Conservation (phyloP, 2,888 invertebrate genomes). For the Trissolcus brochymenae region DNA sequence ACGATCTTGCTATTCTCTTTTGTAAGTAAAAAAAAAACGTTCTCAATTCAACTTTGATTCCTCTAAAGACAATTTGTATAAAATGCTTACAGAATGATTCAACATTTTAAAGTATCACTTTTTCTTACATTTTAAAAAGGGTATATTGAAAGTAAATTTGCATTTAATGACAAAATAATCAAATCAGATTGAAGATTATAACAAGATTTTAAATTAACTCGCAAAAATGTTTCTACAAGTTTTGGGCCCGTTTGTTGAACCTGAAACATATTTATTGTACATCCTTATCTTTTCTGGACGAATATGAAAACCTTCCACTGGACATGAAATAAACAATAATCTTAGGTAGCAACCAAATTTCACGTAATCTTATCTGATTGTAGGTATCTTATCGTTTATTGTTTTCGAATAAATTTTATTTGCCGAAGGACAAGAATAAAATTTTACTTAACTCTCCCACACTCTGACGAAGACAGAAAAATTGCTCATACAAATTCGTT, state of each 20-base stretch:
- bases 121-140: background rate
- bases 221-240: too few species aligned
- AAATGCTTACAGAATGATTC: too few species aligned
- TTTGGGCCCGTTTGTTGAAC: too few species aligned
- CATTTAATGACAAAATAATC: too few species aligned
- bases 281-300: background rate
- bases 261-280: too few species aligned
- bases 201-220: too few species aligned
- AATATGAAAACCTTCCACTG: slow-evolving; percentile 38
- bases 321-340: slow-evolving; percentile 60
- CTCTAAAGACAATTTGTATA: too few species aligned
- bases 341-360: slow-evolving; percentile 56
- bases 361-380: slow-evolving; percentile 71
- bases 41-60: background rate
- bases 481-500: background rate
- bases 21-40: slow-evolving; percentile 20
- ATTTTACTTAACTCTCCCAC: slow-evolving; percentile 9
- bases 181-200: too few species aligned
- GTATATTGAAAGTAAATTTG: background rate
- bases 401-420: slow-evolving; percentile 57
- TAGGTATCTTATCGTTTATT: slow-evolving; percentile 68
- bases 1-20: too few species aligned
- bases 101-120: background rate
- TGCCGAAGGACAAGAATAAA: slow-evolving; percentile 53
- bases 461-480: slow-evolving; percentile 17